Percentiles rank a stretch among this genome's conserved stretches.
Evolutionary conservation across 2,797 vertebrate species (phyloP).

Genomic region (Anguilla marmorata): DNA sequence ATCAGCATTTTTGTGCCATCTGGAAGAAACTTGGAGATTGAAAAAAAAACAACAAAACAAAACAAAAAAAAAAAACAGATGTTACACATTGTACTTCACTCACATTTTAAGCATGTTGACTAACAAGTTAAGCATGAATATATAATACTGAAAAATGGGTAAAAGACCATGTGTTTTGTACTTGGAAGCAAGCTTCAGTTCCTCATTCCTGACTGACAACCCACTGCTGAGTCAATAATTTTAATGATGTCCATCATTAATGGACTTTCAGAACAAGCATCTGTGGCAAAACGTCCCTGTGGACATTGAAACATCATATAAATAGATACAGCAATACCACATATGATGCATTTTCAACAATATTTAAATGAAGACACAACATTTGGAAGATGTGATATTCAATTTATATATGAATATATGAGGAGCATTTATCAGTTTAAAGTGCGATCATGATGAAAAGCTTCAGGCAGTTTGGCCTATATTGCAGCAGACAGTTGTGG

Average conservation of each 20-base stretch:
- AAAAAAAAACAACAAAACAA: neutral
- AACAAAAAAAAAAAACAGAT: neutral
- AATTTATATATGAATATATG: neutral
- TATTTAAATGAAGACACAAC: neutral
- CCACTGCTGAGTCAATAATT: neutral
- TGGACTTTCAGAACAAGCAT: neutral
- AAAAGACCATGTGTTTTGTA: neutral
- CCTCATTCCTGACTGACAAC: neutral
- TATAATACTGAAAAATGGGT: neutral
- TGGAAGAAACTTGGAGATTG: slow-evolving; percentile 2
- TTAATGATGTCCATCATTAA: neutral
- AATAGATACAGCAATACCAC: neutral
- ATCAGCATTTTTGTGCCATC: slow-evolving; percentile 14
- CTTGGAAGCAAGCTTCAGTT: neutral
- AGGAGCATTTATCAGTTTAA: neutral
- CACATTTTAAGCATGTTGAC: neutral
- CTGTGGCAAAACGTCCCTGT: neutral
- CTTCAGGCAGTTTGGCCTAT: neutral
- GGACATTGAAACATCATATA: neutral
- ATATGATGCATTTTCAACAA: neutral
- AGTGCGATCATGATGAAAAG: neutral
- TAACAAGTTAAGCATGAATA: neutral
- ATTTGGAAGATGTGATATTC: neutral
- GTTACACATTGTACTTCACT: slow-evolving; percentile 19
- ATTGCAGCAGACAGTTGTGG: neutral